Percentiles rank a stretch among this genome's conserved stretches.
phyloP scores from a whole-genome alignment of 37 sponge, comb jelly and placozoan genomes.

The Corticium candelabrum region DNA sequence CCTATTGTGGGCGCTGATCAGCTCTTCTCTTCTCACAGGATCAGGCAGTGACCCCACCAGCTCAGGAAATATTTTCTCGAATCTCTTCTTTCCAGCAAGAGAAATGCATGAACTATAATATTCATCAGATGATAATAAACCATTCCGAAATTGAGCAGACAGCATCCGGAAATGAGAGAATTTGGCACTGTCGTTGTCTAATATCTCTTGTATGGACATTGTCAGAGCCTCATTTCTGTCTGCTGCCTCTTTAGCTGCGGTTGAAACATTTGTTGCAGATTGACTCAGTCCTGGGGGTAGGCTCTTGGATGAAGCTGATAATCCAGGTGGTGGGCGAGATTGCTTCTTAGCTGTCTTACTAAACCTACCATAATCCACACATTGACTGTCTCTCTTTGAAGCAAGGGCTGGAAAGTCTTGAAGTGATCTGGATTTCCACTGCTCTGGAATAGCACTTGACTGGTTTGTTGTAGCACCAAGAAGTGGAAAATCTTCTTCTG shows the following conservation, averaged over 20 bases:
- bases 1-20: background rate
- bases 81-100: slow-evolving; percentile 11
- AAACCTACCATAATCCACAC: too few relatives aligned
- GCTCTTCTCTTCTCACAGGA: background rate
- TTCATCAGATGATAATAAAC: background rate
- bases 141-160: background rate
- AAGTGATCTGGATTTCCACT: too few relatives aligned
- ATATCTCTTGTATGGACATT: background rate
- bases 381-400: too few relatives aligned
- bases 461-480: too few relatives aligned
- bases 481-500: too few relatives aligned
- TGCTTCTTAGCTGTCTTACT: too few relatives aligned
- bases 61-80: background rate
- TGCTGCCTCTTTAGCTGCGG: background rate
- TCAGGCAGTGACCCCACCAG: background rate
- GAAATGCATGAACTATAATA: slow-evolving; percentile 11
- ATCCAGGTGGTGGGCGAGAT: too few relatives aligned
- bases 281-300: too few relatives aligned
- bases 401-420: background rate
- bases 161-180: background rate
- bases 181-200: background rate
- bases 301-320: too few relatives aligned
- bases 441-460: too few relatives aligned
- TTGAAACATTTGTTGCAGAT: too few relatives aligned
- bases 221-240: background rate